These are phyloP conservation scores for Bibio marci DNA, from an alignment of 2,888 invertebrate species.

Conservation along the genomic window DNA sequence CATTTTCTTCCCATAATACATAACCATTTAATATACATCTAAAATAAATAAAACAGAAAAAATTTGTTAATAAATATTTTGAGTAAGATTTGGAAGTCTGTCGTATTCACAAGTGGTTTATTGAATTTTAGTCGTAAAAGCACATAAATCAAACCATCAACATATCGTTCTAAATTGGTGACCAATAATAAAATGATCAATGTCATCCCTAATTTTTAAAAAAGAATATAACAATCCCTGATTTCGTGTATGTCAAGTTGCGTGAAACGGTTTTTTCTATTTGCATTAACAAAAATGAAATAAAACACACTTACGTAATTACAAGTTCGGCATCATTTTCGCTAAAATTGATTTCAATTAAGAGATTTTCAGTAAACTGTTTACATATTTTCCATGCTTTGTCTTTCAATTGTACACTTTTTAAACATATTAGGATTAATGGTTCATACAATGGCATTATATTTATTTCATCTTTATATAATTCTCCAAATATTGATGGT, in stretches of 20 bases:
- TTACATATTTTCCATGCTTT: constrained; percentile 32
- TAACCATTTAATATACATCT: constrained; percentile 34
- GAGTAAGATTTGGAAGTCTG: too few species aligned
- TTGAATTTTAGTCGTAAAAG: neutral
- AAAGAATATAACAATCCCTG: too few species aligned
- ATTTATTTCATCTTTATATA: constrained; percentile 37
- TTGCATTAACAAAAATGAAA: constrained; percentile 4
- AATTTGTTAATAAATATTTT: too few species aligned
- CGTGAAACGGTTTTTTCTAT: too few species aligned
- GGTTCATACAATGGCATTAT: constrained; percentile 38
- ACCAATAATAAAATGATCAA: too few species aligned
- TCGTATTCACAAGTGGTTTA: neutral
- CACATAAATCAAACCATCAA: too few species aligned
- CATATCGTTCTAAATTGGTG: too few species aligned
- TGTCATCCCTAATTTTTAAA: too few species aligned
- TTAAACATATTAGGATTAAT: constrained; percentile 35
- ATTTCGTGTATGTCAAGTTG: too few species aligned
- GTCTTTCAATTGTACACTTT: constrained; percentile 32
- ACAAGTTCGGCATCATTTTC: constrained; percentile 34
- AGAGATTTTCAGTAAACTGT: constrained; percentile 36
- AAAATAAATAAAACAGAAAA: constrained; percentile 11
- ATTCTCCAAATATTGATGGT: constrained; percentile 30
- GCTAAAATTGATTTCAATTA: constrained; percentile 41
- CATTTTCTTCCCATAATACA: constrained; percentile 11
- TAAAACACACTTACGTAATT: constrained; percentile 34